Conservation (phyloP, 2,888 invertebrate genomes). For the Onchidella celtica region DNA sequence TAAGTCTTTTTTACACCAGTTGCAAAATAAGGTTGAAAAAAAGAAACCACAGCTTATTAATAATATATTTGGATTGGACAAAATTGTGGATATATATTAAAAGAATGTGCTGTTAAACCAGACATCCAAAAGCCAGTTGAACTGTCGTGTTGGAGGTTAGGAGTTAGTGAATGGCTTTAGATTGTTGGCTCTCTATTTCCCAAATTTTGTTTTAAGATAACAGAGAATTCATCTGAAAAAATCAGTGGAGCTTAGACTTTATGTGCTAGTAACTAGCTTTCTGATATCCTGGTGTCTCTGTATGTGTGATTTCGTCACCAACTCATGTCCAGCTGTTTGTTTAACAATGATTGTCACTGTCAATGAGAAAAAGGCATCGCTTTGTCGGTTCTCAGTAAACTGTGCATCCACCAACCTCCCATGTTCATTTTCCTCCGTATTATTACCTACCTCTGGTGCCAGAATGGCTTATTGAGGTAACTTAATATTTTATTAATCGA, state of each 20-base stretch:
- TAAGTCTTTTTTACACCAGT: no score
- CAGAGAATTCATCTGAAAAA: not conserved
- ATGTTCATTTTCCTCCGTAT: constrained; percentile 38
- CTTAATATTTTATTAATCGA: not conserved
- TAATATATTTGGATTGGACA: no score
- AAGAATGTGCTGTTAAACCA: no score
- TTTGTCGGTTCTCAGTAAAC: not conserved
- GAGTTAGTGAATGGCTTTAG: not conserved
- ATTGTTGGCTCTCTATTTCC: not conserved
- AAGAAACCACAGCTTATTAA: no score
- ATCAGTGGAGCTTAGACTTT: not conserved
- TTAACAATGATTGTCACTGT: not conserved
- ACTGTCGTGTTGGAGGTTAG: no score
- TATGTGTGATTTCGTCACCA: not conserved
- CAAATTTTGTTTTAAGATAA: not conserved
- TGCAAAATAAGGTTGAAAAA: no score
- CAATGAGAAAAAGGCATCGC: not conserved
- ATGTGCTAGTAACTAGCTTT: not conserved
- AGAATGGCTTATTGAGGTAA: not conserved
- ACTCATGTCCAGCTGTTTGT: constrained; percentile 18
- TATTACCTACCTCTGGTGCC: not conserved
- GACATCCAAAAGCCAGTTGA: no score
- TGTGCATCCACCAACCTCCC: constrained; percentile 41
- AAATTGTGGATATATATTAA: no score
- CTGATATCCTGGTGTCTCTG: not conserved